Conservation (phyloP, 2,888 invertebrate genomes). For the Limnephilus rhombicus region DNA sequence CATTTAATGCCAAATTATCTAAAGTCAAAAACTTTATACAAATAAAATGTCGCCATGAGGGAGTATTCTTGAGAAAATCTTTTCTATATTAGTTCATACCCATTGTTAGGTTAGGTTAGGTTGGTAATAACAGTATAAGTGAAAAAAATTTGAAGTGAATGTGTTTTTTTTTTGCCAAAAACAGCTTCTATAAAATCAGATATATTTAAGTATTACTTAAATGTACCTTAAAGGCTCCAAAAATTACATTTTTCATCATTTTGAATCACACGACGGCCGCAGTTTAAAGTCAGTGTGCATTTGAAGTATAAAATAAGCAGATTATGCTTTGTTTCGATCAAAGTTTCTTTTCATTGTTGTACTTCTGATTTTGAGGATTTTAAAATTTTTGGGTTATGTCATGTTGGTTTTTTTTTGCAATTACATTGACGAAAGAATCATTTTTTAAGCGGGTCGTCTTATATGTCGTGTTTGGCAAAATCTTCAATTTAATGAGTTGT, state of each 20-base stretch:
- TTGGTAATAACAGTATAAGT: too few relatives aligned
- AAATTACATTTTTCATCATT: background rate
- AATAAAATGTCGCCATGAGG: too few relatives aligned
- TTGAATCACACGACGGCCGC: background rate
- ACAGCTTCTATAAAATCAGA: background rate
- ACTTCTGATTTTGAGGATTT: background rate
- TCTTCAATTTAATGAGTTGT: background rate
- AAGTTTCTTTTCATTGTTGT: background rate
- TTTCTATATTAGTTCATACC: too few relatives aligned
- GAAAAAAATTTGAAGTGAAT: too few relatives aligned
- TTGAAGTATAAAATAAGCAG: background rate
- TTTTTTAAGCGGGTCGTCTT: background rate
- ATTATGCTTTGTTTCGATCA: background rate
- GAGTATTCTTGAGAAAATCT: too few relatives aligned
- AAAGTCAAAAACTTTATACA: too few relatives aligned
- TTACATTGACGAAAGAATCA: background rate
- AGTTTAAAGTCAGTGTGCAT: too few relatives aligned
- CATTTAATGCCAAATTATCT: too few relatives aligned
- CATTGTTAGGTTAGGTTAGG: too few relatives aligned
- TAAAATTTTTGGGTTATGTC: background rate
- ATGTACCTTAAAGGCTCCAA: rapidly evolving
- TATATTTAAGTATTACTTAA: background rate
- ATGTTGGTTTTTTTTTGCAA: background rate
- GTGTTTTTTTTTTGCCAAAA: too few relatives aligned
- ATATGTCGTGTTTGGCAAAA: background rate